phyloP scores from a whole-genome alignment of 2,113 vertebrate species.

The Chaetodon auriga region DNA sequence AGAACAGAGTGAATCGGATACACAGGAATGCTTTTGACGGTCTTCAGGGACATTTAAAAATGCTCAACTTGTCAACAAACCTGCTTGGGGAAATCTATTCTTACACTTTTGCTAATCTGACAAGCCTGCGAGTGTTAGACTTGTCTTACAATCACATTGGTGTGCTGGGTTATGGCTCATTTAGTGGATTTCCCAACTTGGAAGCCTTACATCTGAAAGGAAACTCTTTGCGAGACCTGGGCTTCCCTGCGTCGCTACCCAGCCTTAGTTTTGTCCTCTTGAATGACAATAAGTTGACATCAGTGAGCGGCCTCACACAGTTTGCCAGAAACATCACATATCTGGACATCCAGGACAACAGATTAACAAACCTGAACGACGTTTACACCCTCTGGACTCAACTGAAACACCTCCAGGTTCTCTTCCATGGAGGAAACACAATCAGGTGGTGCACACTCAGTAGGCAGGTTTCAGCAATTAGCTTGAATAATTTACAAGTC shows the following conservation, averaged over 20 bases:
- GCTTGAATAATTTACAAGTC: constrained; percentile 69
- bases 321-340: constrained; percentile 49
- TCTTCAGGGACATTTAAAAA: constrained; percentile 79
- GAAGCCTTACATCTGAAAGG: constrained; percentile 82
- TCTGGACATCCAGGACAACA: constrained; percentile 85
- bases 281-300: constrained; percentile 83
- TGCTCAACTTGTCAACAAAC: constrained; percentile 89
- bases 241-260: constrained; percentile 74
- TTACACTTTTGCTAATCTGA: constrained; percentile 84
- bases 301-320: constrained; percentile 16
- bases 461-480: neutral
- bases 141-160: constrained; percentile 91
- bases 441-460: constrained; percentile 78
- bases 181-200: constrained; percentile 80
- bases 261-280: constrained; percentile 74
- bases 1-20: constrained; percentile 89
- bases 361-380: constrained; percentile 77
- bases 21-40: constrained; percentile 84
- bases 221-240: constrained; percentile 85
- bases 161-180: constrained; percentile 77
- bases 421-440: constrained; percentile 83
- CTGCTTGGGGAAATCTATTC: constrained; percentile 87
- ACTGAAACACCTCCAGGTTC: constrained; percentile 70
- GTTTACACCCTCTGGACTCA: constrained; percentile 78
- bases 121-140: constrained; percentile 80